A percentile compares a stretch with the other conserved stretches of the same genome.
Conservation (phyloP, 2,888 invertebrate genomes). For the Choristoneura rosaceana region DNA sequence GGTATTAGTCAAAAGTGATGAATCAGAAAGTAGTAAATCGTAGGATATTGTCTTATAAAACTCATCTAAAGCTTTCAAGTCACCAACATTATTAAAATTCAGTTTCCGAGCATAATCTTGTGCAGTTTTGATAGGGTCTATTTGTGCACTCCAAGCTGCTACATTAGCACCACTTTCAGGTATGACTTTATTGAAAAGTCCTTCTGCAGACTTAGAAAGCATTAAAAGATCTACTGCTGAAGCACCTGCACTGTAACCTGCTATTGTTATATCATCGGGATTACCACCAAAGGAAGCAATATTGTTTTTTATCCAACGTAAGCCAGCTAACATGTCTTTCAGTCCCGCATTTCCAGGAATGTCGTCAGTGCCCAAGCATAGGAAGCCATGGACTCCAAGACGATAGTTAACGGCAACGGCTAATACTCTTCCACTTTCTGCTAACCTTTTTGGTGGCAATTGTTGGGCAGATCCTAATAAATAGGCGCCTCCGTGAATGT, state of each 20-base stretch:
- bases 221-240: slow-evolving; percentile 16
- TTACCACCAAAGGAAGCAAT: slow-evolving; percentile 26
- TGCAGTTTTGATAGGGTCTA: slow-evolving; percentile 10
- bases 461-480: neutral
- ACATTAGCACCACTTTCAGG: slow-evolving; percentile 1
- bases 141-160: neutral
- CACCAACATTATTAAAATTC: neutral
- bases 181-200: slow-evolving; percentile 20
- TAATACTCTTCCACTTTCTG: slow-evolving; percentile 6
- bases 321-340: slow-evolving; percentile 11
- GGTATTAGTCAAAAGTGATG: neutral
- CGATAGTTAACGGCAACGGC: slow-evolving; percentile 40
- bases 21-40: slow-evolving; percentile 17
- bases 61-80: slow-evolving; percentile 4
- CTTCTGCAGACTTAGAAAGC: slow-evolving; percentile 12
- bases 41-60: slow-evolving; percentile 21
- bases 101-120: slow-evolving; percentile 5
- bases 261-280: slow-evolving; percentile 19
- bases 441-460: slow-evolving; percentile 4
- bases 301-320: slow-evolving; percentile 30
- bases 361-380: slow-evolving; percentile 42
- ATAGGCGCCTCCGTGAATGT: slow-evolving; percentile 24
- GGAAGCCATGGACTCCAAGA: slow-evolving; percentile 38
- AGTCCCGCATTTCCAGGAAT: slow-evolving; percentile 41
- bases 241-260: slow-evolving; percentile 20